Base-by-base conservation (phyloP, 2,888 invertebrate species). In the Diaprepes abbreviatus region DNA sequence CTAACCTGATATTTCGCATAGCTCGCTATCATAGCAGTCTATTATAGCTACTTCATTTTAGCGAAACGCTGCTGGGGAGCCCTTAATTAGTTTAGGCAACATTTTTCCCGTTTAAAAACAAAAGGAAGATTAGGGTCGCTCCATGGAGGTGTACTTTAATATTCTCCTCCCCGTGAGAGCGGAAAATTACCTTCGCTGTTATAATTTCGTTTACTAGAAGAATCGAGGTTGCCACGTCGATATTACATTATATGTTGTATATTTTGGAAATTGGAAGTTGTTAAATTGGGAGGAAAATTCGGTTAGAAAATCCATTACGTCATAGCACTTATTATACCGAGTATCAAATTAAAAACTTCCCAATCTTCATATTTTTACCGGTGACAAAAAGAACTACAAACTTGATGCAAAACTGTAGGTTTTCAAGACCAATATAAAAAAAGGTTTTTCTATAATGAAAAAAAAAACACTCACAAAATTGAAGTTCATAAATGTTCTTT, bases 31-130 rank as follows among this genome's bases (percentile, higher is more conserved):
- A n/a, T 35, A n/a, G n/a, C 35, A 35, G 35, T 35, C 35, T 35
- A 35, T 50, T 28, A 43, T 50, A 6, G 14, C 48, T 50, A 16
- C 48, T 50, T 50, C 16, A 24, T 50, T 50, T 31, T 28, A 50
- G 48, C 14, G 28, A 28, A 50, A 7, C 48, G 16, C 16, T 28
- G 16, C 16, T 0, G n/a, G 45, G 48, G 48, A 50, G 28, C 14
- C 48, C 2, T 28, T 50, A 50, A 50, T 50, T 50, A 28, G 48
- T 28, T 50, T 50, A 28, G 14, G 48, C 48, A 50, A 28, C 28
- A 50, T 50, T 50, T 48, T 50, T 48, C 28, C 48, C 28, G 10
- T 48, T 14, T 24, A 24, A 17, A 48, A 7, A 28, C 48, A 43
- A 43, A 43, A 43, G 40, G 19, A 43, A 43, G 40, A 19, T 43